Percentiles rank a stretch among this genome's conserved stretches.
Conservation (phyloP, 2,888 invertebrate genomes). For the Cotesia congregata region DNA sequence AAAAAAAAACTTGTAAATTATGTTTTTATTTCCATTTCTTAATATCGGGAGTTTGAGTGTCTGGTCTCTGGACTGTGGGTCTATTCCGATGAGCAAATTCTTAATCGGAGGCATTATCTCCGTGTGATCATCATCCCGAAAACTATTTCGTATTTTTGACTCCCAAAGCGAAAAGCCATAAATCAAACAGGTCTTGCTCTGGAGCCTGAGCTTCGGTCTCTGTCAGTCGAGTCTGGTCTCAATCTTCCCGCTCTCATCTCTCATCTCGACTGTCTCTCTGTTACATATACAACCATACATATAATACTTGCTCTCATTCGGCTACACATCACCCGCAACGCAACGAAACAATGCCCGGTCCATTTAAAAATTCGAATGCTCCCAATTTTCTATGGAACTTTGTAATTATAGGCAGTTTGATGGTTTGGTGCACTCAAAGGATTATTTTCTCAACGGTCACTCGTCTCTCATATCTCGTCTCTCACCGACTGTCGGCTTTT, state of each 20-base stretch:
- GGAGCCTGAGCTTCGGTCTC: not conserved
- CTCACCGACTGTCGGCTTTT: conserved; percentile 12
- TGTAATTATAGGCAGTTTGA: conserved; percentile 70
- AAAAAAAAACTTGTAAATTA: conserved; percentile 43
- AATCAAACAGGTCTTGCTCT: conserved; percentile 59
- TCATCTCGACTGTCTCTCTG: conserved; percentile 37
- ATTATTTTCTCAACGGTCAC: conserved; percentile 18
- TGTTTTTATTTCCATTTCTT: conserved; percentile 29
- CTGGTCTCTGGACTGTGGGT: conserved; percentile 7
- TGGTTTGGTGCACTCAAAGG: conserved; percentile 56
- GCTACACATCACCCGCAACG: conserved; percentile 49
- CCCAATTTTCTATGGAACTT: conserved; percentile 70
- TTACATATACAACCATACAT: conserved; percentile 32
- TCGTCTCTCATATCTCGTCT: conserved; percentile 17
- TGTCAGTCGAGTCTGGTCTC: conserved; percentile 39
- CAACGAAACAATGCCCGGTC: conserved; percentile 63
- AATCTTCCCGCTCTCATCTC: conserved; percentile 37
- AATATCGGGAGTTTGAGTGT: not conserved
- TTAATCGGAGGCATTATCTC: conserved; percentile 70
- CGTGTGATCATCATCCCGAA: conserved; percentile 69
- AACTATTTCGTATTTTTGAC: conserved; percentile 70
- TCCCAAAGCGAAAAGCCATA: conserved; percentile 70
- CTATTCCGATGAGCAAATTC: conserved; percentile 60
- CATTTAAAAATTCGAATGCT: conserved; percentile 70
- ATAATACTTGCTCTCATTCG: conserved; percentile 15